Evolutionary conservation across 2,797 vertebrate genomes (phyloP).

Genomic region (Platyrinchus mystaceus): DNA sequence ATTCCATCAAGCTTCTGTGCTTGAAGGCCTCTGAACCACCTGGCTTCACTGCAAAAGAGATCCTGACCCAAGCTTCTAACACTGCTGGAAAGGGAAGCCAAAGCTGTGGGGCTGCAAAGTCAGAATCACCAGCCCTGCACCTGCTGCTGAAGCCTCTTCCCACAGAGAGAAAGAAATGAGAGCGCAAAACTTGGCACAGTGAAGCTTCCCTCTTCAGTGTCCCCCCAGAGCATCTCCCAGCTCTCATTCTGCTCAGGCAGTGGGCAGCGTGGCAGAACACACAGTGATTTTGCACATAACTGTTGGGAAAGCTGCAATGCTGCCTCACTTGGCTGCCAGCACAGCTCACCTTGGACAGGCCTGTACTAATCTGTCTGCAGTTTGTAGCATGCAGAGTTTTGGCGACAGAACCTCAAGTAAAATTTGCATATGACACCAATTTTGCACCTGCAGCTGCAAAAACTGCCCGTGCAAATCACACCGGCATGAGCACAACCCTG

Average conservation of each 20-base stretch:
- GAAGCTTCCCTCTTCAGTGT: not conserved
- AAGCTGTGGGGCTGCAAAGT: not conserved
- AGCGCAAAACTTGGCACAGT: not conserved
- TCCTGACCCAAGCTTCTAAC: not conserved
- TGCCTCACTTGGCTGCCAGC: not conserved
- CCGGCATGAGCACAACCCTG: not conserved
- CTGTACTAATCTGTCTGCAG: not conserved
- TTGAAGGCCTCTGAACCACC: not conserved
- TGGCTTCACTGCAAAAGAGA: not conserved
- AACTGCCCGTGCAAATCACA: not conserved
- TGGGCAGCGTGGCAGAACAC: not conserved
- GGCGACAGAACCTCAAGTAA: not conserved
- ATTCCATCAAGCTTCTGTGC: not conserved
- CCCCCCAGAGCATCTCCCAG: not conserved
- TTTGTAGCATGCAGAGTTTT: not conserved
- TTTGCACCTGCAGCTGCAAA: not conserved
- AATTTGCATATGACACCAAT: not conserved
- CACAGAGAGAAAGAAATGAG: not conserved
- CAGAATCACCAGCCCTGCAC: not conserved
- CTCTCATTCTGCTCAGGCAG: not conserved
- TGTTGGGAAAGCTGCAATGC: not conserved
- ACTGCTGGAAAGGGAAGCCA: not conserved
- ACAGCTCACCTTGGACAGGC: not conserved
- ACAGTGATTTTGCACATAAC: fast-evolving
- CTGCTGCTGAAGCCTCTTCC: not conserved